Evolutionary conservation across 2,113 vertebrate species (phyloP).

Genomic region (Hiodon alosoides): DNA sequence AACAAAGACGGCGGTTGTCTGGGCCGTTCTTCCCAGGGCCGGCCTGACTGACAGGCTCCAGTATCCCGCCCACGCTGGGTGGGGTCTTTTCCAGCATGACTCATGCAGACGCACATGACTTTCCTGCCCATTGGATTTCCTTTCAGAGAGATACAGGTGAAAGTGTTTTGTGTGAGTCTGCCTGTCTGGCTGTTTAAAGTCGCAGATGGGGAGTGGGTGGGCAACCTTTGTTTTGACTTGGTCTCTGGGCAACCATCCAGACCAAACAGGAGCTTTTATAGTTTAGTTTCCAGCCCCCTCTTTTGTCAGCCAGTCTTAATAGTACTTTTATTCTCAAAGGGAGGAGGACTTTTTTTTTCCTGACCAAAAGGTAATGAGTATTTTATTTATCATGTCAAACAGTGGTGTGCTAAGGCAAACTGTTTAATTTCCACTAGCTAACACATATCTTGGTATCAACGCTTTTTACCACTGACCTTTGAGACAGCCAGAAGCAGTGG

Average conservation of each 20-base stretch:
- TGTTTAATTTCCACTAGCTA: not conserved
- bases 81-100: conserved; percentile 59
- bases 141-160: conserved; percentile 53
- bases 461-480: not conserved
- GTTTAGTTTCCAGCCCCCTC: conserved; percentile 44
- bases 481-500: too few species aligned
- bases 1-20: conserved; percentile 69
- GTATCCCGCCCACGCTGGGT: conserved; percentile 66
- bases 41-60: conserved; percentile 57
- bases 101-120: conserved; percentile 49
- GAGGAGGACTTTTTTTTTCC: conserved; percentile 30
- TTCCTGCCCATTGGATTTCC: conserved; percentile 31
- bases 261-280: conserved; percentile 49
- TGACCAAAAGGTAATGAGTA: not conserved
- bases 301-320: conserved; percentile 44
- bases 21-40: conserved; percentile 54
- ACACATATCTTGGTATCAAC: too few species aligned
- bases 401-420: not conserved
- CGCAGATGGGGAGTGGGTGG: conserved; percentile 41
- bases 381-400: conserved; percentile 7
- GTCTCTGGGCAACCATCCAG: conserved; percentile 52
- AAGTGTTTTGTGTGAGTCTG: conserved; percentile 47
- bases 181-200: conserved; percentile 49
- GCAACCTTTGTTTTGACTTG: conserved; percentile 58
- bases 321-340: conserved; percentile 19